Conservation (phyloP, 2,797 vertebrate species). For the Syndactyla subalaris region DNA sequence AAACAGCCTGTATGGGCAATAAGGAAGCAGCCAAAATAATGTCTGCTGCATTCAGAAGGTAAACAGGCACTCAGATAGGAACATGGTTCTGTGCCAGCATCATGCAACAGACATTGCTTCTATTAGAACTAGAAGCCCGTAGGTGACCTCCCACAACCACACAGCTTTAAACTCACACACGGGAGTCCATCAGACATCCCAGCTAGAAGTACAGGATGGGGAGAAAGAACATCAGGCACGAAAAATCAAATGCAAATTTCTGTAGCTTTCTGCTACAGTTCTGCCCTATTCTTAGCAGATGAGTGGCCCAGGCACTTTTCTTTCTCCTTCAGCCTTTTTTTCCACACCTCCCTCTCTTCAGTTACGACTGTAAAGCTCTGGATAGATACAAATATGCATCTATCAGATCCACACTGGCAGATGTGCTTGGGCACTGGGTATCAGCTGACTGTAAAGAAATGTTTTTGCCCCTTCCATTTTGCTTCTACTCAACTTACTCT, state of each 20-base stretch:
- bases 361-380: not conserved
- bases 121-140: not conserved
- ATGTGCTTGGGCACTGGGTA: not conserved
- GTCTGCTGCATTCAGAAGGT: not conserved
- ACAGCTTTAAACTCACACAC: not conserved
- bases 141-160: not conserved
- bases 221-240: not conserved
- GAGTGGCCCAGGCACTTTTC: not conserved
- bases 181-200: not conserved
- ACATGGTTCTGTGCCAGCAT: not conserved
- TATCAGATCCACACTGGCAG: not conserved
- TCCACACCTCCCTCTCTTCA: not conserved
- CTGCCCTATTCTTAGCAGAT: not conserved
- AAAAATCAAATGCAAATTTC: not conserved
- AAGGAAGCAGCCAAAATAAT: slow-evolving; percentile 14
- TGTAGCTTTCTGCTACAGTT: not conserved
- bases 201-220: not conserved
- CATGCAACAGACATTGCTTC: not conserved
- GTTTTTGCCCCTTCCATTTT: not conserved
- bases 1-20: not conserved
- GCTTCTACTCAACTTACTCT: not conserved
- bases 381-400: not conserved
- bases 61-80: not conserved
- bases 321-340: not conserved
- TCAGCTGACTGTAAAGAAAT: not conserved